These are phyloP conservation scores for Anguilla marmorata DNA, from an alignment of 2,797 vertebrate species.

Conservation along the genomic window DNA sequence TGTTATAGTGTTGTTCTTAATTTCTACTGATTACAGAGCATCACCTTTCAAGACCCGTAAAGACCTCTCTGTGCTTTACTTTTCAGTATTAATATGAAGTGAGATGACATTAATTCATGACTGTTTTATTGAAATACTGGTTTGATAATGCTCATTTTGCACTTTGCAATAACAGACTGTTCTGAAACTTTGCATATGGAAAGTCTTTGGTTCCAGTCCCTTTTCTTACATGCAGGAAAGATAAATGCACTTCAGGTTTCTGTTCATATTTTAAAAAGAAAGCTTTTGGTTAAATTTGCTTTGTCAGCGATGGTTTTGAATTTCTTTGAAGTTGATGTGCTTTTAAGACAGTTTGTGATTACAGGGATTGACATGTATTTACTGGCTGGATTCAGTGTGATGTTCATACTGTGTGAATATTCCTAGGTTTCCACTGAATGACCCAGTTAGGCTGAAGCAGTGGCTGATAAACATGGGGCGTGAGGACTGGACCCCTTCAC, in stretches of 20 bases:
- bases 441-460: slow-evolving; percentile 66
- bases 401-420: not conserved
- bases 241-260: not conserved
- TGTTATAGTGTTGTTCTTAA: too few species aligned
- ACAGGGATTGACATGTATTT: not conserved
- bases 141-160: not conserved
- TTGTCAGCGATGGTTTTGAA: too few species aligned
- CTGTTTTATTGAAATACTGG: not conserved
- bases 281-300: too few species aligned
- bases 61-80: too few species aligned
- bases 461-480: slow-evolving; percentile 75
- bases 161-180: not conserved
- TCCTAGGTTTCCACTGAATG: slow-evolving; percentile 75
- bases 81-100: not conserved
- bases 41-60: too few species aligned
- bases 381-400: not conserved
- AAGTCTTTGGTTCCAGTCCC: not conserved
- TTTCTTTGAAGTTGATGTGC: not conserved
- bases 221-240: not conserved
- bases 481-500: slow-evolving; percentile 74
- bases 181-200: not conserved
- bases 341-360: not conserved
- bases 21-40: too few species aligned
- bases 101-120: not conserved
- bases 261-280: not conserved